Conservation (phyloP, 2,888 invertebrate genomes). For the Eurytoma adleriae region DNA sequence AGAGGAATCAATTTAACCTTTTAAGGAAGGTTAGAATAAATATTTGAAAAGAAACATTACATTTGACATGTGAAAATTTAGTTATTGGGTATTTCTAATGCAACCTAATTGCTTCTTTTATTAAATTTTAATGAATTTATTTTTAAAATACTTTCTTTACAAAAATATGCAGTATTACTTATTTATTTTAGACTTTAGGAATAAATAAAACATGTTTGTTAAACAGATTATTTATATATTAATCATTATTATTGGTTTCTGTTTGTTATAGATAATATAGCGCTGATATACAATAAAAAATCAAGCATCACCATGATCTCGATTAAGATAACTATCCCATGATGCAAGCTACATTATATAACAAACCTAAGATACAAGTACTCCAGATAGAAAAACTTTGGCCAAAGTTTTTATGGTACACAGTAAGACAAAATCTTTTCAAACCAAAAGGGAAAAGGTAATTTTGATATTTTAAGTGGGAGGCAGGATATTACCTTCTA, state of each 20-base stretch:
- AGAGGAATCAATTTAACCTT: too few species aligned
- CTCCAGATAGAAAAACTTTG: constrained; percentile 53
- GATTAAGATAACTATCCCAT: constrained; percentile 64
- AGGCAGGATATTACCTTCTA: constrained; percentile 26
- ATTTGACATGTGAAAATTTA: too few species aligned
- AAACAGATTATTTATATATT: not conserved
- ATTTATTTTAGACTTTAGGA: too few species aligned
- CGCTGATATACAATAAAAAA: constrained; percentile 38
- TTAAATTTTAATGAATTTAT: too few species aligned
- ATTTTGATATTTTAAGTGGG: constrained; percentile 40
- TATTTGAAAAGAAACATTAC: too few species aligned
- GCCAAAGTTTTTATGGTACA: constrained; percentile 54
- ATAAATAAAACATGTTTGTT: not conserved
- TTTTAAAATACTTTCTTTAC: too few species aligned
- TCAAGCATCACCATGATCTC: constrained; percentile 54
- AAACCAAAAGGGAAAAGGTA: constrained; percentile 45
- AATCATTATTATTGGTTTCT: constrained; percentile 5
- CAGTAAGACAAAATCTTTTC: constrained; percentile 45
- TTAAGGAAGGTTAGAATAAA: too few species aligned
- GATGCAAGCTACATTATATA: constrained; percentile 62
- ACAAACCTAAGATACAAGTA: constrained; percentile 57
- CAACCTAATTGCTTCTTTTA: too few species aligned
- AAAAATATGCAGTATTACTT: too few species aligned
- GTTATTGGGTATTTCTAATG: too few species aligned
- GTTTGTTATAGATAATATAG: constrained; percentile 35